Base-by-base conservation (phyloP, 1,140 invertebrate species). In the Trichomalopsis sarcophagae region DNA sequence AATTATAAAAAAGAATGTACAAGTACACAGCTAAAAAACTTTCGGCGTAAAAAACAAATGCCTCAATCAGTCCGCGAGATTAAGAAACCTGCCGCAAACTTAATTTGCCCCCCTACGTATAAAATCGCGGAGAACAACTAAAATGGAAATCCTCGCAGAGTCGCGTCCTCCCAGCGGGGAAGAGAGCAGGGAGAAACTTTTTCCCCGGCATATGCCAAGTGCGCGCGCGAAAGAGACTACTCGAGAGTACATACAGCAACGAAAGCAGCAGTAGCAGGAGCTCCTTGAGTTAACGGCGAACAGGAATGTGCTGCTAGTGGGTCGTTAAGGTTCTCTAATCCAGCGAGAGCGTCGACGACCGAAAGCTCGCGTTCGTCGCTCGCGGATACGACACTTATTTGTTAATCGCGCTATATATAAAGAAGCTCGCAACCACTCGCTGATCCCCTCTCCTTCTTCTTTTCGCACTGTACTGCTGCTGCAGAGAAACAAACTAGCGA, bases 371-470 rank as follows among this genome's bases (percentile, higher is more conserved):
- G 21, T 44, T 27, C 73, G 36, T 40, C 36, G 33, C 1, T 27
- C 30, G 27, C 73, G 36, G 21, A 75, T 44, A 33, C 73, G 30
- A 75, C 73, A 33, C 73, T 75, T 75, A 33, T 17, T 27, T 33
- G 68, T 71, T 71, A 75, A 75, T 75, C 36, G 36, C 21, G 73
- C 36, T 44, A 75, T 75, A 75, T 44, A 75, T 44, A 36, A 75
- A 75, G 36, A 75, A 40, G 73, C 73, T 33, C 30, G 73, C 73
- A 33, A 33, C 36, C 73, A 30, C 33, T 74, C 71, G 71, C 33
- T 40, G 40, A 74, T 75, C 17, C 73, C 33, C 33, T 4, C 11
- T 36, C 73, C 30, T 7, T 21, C 17, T 62, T 21, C 17, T n/a
- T 62, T 62, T 62, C 21, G 21, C 21, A 21, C 55, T 62, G 36